Conservation (phyloP, 2,888 invertebrate genomes). For the Cenopis cana region DNA sequence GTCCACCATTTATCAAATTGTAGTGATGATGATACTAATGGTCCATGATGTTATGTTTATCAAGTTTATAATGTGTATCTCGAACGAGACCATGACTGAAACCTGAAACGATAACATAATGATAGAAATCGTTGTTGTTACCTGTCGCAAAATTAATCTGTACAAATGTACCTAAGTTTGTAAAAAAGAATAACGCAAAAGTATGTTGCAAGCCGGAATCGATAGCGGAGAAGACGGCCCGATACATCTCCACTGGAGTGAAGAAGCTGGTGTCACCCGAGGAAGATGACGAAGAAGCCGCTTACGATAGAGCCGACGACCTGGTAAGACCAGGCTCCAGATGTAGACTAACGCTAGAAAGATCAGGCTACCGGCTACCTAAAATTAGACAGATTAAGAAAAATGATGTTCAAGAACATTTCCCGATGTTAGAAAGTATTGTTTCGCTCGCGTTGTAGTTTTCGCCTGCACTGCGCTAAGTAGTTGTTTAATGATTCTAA, state of each 20-base stretch:
- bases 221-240: conserved; percentile 83
- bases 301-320: conserved; percentile 88
- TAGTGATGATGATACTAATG: no score
- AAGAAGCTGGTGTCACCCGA: conserved; percentile 81
- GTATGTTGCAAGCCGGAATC: conserved; percentile 81
- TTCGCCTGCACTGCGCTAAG: no score
- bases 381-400: background rate
- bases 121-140: background rate
- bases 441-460: no score
- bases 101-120: background rate
- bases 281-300: conserved; percentile 84
- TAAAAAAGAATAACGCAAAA: conserved; percentile 6
- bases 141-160: background rate
- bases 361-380: background rate
- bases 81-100: background rate
- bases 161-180: background rate
- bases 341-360: background rate
- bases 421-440: no score
- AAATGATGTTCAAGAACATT: no score
- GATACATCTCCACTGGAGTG: conserved; percentile 81
- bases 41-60: background rate
- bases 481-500: no score
- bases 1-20: background rate
- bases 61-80: background rate
- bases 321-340: conserved; percentile 85